Evolutionary conservation across 2,113 vertebrate species (phyloP).

Genomic region (Oreochromis spilurus): DNA sequence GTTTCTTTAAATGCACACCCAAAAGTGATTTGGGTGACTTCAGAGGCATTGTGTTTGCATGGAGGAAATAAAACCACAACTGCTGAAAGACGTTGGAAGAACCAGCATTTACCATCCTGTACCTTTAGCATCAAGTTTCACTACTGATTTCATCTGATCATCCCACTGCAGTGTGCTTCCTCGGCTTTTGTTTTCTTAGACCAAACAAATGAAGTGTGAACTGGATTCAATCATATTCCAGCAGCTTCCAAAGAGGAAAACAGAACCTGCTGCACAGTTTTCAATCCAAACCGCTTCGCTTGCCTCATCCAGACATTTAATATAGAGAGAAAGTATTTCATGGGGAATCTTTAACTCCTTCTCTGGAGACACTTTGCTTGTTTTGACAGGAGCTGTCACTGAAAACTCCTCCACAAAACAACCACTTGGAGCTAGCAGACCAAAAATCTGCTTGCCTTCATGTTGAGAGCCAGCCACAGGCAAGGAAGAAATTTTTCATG

Average conservation of each 20-base stretch:
- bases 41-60: background rate
- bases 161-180: background rate
- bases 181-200: background rate
- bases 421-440: background rate
- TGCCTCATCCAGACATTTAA: background rate
- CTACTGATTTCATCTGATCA: background rate
- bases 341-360: background rate
- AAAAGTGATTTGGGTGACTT: background rate
- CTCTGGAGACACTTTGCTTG: background rate
- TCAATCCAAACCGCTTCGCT: background rate
- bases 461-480: background rate
- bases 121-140: background rate
- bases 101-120: background rate
- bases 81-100: background rate
- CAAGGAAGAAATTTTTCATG: background rate
- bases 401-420: background rate
- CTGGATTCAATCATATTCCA: background rate
- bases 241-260: background rate
- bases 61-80: background rate
- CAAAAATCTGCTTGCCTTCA: constrained; percentile 1
- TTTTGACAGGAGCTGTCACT: constrained; percentile 16
- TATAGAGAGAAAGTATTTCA: background rate
- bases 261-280: background rate
- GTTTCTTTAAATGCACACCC: background rate
- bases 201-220: background rate